Base-by-base conservation (phyloP, 2,797 vertebrate genomes). In the Sylvilagus floridanus region DNA sequence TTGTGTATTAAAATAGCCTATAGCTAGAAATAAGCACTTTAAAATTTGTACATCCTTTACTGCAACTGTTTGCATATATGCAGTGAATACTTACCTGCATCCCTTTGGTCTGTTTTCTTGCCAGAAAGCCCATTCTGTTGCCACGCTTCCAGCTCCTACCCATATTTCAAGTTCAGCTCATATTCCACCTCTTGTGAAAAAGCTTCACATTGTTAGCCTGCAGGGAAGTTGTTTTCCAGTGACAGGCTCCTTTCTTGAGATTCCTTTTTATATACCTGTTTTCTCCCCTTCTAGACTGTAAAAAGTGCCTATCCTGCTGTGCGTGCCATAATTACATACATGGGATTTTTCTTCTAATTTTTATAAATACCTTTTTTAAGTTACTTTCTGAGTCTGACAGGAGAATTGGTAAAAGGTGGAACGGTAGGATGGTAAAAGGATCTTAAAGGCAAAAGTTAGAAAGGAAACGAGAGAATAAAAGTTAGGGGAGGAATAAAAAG, bases 381-480 rank as follows among this genome's bases (percentile, higher is more conserved):
- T 13, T 79, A 50, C 73, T 95, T 65, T 93, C 17, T 92, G 52
- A 95, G 35, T 37, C 14, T 93, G 88, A 85, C n/a, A 24, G 47
- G 83, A 42, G 26, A 85, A 73, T 86, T 5, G 30, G 5, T 72
- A 65, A 35, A 93, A 88, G 62, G 85, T 85, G 47, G 8, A 84
- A 82, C 21, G 77, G 26, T 54, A 52, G 37, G n/a, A 71, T 76
- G 26, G 21, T 30, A 75, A 93, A 92, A 86, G 35, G 42, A 37
- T 91, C 66, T 75, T 90, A 86, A 73, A 90, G n/a, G 17, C 50
- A 81, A 32, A 77, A 83, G 76, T 87, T 92, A 94, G 73, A 84
- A 63, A 93, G 78, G 26, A 35, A 90, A 66, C 37, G 73, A 78
- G 35, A 63, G 22, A 85, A 32, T 60, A 28, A 84, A 89, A 84